phyloP scores from a whole-genome alignment of 2,888 invertebrate species.

The Catocala nupta region DNA sequence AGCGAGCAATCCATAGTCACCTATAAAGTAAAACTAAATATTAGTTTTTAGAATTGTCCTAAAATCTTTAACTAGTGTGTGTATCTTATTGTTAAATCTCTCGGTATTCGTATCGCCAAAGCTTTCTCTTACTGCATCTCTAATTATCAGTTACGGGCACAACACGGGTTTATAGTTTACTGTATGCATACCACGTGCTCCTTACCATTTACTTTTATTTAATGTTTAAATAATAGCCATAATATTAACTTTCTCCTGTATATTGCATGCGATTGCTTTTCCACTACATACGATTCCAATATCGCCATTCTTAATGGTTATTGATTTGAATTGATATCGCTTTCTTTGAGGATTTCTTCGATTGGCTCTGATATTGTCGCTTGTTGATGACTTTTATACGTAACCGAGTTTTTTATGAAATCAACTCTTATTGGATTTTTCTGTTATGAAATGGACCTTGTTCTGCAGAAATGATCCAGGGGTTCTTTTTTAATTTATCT shows the following conservation, averaged over 20 bases:
- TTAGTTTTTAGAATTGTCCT: too few species aligned
- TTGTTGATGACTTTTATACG: neutral
- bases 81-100: neutral
- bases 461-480: too few species aligned
- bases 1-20: too few species aligned
- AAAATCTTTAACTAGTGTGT: too few species aligned
- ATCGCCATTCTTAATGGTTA: conserved; percentile 31
- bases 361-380: neutral
- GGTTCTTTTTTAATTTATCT: too few species aligned
- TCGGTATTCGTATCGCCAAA: neutral
- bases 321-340: conserved; percentile 38
- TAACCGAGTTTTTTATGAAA: too few species aligned
- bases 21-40: too few species aligned
- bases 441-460: too few species aligned
- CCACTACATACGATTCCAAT: conserved; percentile 24
- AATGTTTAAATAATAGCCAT: conserved; percentile 32
- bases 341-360: conserved; percentile 13
- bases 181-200: conserved; percentile 13
- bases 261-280: conserved; percentile 34
- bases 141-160: conserved; percentile 26
- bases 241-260: conserved; percentile 44
- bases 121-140: conserved; percentile 21
- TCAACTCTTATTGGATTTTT: too few species aligned
- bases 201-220: conserved; percentile 42
- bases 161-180: conserved; percentile 19